Percentiles rank a stretch among this genome's conserved stretches.
phyloP scores from a whole-genome alignment of 2,113 vertebrate genomes.

The Turdus rufiventris region DNA sequence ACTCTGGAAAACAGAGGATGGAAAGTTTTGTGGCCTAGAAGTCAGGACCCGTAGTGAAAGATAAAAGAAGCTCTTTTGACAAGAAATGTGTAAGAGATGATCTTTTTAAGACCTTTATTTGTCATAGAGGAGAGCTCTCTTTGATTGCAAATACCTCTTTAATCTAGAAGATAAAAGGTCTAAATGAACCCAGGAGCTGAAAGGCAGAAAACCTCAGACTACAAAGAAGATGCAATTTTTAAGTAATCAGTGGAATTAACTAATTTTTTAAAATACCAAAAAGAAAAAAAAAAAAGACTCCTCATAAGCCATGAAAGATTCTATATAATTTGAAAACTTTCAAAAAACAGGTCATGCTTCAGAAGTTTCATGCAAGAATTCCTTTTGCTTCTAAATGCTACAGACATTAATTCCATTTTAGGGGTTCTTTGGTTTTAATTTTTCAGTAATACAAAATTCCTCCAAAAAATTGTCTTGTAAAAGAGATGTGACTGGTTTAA shows the following conservation, averaged over 20 bases:
- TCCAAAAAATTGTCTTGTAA: background rate
- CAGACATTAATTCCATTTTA: background rate
- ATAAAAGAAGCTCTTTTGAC: background rate
- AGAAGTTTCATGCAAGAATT: background rate
- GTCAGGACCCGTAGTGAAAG: background rate
- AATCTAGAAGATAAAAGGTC: conserved; percentile 12
- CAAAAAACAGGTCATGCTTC: background rate
- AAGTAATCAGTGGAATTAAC: background rate
- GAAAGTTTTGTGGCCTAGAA: background rate
- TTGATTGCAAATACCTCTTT: background rate
- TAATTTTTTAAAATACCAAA: background rate
- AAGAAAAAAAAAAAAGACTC: accelerated
- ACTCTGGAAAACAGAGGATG: background rate
- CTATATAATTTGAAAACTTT: background rate
- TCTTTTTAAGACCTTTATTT: background rate
- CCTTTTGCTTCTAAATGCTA: background rate
- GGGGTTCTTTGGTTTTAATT: background rate
- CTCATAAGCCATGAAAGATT: background rate
- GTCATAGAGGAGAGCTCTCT: background rate
- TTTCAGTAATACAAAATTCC: background rate
- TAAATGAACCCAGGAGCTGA: background rate
- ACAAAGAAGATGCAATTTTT: background rate
- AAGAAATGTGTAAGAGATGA: background rate
- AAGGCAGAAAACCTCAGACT: background rate
- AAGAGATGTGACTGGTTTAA: background rate